These are phyloP conservation scores for Cottoperca gobio DNA, from an alignment of 2,797 vertebrate genomes.

Conservation along the genomic window DNA sequence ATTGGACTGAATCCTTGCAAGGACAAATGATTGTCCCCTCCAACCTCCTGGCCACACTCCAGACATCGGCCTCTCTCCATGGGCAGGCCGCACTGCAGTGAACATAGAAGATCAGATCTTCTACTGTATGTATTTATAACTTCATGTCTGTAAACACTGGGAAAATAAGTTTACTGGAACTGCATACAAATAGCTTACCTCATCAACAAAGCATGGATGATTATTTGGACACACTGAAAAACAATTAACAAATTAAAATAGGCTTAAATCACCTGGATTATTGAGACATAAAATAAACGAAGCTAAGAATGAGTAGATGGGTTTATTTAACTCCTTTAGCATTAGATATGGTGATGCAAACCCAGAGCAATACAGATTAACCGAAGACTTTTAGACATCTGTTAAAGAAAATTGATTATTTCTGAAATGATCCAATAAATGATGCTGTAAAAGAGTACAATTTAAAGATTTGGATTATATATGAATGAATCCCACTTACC, in stretches of 20 bases:
- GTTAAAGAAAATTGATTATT: background rate
- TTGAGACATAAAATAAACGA: background rate
- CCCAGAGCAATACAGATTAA: background rate
- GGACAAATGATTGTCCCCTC: slow-evolving; percentile 63
- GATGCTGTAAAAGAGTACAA: background rate
- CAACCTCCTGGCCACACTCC: slow-evolving; percentile 80
- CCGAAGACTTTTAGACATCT: background rate
- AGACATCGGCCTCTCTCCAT: slow-evolving; percentile 72
- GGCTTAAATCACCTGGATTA: background rate
- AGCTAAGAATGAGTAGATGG: background rate
- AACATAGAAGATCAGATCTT: background rate
- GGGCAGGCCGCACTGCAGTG: slow-evolving; percentile 87
- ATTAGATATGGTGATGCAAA: background rate
- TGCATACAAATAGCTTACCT: slow-evolving; percentile 77
- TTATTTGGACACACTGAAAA: slow-evolving; percentile 86
- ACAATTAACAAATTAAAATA: background rate
- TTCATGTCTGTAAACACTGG: background rate
- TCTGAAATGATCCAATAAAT: background rate
- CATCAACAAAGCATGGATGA: slow-evolving; percentile 86
- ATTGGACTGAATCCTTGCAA: slow-evolving; percentile 21
- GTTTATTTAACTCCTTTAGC: background rate
- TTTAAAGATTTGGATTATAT: accelerated
- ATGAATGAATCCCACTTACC: slow-evolving; percentile 81
- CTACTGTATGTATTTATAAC: background rate
- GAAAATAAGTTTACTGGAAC: background rate